Evolutionary conservation across 2,888 invertebrate species (phyloP).

Genomic region (Melanotus villosus): DNA sequence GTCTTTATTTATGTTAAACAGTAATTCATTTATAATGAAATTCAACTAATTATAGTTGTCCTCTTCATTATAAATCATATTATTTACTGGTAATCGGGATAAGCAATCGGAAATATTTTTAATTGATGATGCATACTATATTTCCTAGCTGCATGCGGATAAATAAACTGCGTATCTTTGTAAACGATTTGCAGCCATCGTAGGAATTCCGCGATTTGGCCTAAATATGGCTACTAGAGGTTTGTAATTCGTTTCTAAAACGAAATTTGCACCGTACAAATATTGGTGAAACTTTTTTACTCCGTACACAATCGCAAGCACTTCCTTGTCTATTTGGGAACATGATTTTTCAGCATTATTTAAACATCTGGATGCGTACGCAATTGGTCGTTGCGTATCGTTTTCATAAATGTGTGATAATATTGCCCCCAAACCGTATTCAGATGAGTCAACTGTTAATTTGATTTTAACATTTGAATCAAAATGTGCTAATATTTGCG

Average conservation of each 20-base stretch:
- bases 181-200: neutral
- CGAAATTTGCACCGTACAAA: neutral
- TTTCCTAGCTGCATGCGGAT: neutral
- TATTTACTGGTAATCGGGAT: neutral
- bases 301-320: neutral
- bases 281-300: neutral
- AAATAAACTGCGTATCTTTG: neutral
- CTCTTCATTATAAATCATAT: neutral
- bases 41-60: no score
- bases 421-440: slow-evolving; percentile 55
- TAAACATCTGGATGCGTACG: slow-evolving; percentile 16
- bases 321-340: slow-evolving; percentile 36
- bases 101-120: neutral
- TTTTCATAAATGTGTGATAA: slow-evolving; percentile 52
- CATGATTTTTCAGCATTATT: slow-evolving; percentile 11
- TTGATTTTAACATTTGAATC: slow-evolving; percentile 25
- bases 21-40: no score
- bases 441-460: slow-evolving; percentile 33
- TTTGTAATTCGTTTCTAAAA: neutral
- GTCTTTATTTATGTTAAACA: no score
- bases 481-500: slow-evolving; percentile 39
- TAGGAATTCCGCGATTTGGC: neutral
- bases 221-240: neutral
- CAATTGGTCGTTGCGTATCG: slow-evolving; percentile 46
- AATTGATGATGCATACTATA: neutral